Percentiles rank a stretch among this genome's conserved stretches.
These are phyloP conservation scores for Parus major DNA, from an alignment of 2,113 vertebrate species.

Conservation along the genomic window DNA sequence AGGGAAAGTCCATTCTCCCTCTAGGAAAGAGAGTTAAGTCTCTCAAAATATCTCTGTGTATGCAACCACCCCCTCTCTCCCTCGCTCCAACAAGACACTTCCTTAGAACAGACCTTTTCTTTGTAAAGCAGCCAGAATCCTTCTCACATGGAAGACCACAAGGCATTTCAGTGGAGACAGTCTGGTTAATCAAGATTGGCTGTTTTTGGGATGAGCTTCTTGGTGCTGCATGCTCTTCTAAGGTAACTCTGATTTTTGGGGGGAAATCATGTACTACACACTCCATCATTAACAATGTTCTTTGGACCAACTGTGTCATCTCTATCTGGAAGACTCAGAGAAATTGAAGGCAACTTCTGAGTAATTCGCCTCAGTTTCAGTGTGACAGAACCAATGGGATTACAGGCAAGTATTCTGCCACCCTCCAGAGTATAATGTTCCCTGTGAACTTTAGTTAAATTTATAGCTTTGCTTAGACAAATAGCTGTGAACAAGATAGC, in stretches of 20 bases:
- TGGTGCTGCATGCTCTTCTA: neutral
- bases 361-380: neutral
- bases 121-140: neutral
- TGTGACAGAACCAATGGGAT: neutral
- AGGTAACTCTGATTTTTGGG: neutral
- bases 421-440: neutral
- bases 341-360: neutral
- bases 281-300: neutral
- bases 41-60: neutral
- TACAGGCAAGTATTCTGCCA: neutral
- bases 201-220: neutral
- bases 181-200: neutral
- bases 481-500: neutral
- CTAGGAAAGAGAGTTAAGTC: neutral
- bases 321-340: neutral
- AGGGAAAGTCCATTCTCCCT: neutral
- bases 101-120: neutral
- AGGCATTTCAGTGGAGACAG: neutral
- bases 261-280: neutral
- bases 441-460: neutral
- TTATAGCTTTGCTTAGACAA: neutral
- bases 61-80: neutral
- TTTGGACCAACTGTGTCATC: neutral
- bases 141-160: neutral
- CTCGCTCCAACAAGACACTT: neutral